Evolutionary conservation across 2,797 vertebrate genomes (phyloP).

Genomic region (Dendrocincla tyrannina): DNA sequence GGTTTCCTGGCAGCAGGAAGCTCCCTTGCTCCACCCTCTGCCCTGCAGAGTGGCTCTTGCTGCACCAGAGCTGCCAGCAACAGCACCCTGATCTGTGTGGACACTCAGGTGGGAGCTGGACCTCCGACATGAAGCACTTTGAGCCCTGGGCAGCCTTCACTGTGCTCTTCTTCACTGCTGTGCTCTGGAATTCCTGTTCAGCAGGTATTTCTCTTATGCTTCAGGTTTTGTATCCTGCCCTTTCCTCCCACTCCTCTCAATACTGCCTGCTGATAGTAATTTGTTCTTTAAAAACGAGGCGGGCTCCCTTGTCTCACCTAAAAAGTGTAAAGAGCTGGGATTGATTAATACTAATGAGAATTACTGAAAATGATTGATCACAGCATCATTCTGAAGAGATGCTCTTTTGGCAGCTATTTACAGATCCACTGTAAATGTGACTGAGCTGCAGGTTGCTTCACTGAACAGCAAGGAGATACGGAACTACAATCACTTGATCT

Average conservation of each 20-base stretch:
- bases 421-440: background rate
- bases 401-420: background rate
- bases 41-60: background rate
- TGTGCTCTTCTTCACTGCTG: background rate
- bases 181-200: background rate
- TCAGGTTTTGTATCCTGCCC: background rate
- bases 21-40: conserved; percentile 73
- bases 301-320: background rate
- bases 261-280: background rate
- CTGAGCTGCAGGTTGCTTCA: background rate
- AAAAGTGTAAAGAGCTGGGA: background rate
- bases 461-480: background rate
- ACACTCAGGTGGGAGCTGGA: background rate
- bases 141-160: background rate
- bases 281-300: background rate
- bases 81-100: background rate
- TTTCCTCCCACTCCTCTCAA: background rate
- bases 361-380: background rate
- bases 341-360: background rate
- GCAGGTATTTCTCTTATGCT: conserved; percentile 60
- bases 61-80: background rate
- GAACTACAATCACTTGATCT: background rate
- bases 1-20: conserved; percentile 44
- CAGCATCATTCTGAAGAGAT: background rate
- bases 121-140: background rate